These are phyloP conservation scores for Ceyx margarethae DNA, from an alignment of 2,113 vertebrate species.

Conservation along the genomic window DNA sequence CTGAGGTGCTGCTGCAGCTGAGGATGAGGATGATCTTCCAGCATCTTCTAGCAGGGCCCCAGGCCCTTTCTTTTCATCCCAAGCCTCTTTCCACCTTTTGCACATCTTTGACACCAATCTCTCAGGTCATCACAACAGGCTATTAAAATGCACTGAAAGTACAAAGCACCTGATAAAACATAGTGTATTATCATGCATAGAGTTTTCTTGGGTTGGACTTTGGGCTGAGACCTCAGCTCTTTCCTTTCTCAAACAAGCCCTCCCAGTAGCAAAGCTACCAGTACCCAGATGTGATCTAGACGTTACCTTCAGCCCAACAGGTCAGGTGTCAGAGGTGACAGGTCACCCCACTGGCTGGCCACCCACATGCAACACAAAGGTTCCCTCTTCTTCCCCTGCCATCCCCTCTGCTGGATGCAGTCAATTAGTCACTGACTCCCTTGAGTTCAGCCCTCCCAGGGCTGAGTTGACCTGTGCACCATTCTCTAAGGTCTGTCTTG, in stretches of 20 bases:
- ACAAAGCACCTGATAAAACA: background rate
- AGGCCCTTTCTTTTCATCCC: background rate
- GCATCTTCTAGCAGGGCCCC: background rate
- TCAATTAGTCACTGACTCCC: background rate
- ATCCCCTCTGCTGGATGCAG: background rate
- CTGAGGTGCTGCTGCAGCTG: background rate
- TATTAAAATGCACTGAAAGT: background rate
- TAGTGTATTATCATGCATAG: background rate
- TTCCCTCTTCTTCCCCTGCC: background rate
- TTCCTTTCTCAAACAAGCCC: background rate
- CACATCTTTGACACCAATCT: background rate
- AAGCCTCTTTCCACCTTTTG: background rate
- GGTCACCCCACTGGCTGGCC: background rate
- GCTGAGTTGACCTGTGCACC: rapidly evolving
- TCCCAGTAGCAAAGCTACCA: background rate
- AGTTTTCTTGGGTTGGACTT: background rate
- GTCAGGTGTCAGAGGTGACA: background rate
- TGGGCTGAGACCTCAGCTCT: background rate
- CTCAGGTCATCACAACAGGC: background rate
- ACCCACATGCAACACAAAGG: rapidly evolving
- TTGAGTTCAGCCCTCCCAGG: background rate
- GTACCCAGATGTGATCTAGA: background rate
- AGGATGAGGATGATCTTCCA: background rate
- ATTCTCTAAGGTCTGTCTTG: rapidly evolving
- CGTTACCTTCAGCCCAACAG: background rate